Evolutionary conservation across 2,888 invertebrate genomes (phyloP), one percentile per base, ranked within the genome.

Genomic region (Azorinus chamasolen): DNA sequence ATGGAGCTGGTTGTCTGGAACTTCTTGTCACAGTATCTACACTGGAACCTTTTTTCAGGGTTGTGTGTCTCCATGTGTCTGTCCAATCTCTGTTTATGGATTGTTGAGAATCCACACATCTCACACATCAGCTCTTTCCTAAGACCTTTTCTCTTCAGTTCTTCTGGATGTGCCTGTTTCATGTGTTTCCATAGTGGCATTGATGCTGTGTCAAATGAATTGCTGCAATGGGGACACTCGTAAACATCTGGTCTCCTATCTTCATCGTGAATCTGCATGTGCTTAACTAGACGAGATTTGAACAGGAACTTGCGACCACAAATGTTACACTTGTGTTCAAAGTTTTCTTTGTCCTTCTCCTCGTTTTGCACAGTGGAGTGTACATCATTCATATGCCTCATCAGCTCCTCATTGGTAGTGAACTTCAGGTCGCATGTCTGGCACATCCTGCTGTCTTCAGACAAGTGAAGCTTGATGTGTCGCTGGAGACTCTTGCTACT

Each of bases 1-100:
- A 77, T 53, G n/a, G 81, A 77, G 37, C 77, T 81, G 14, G 71
- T 69, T 6, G 81, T 81, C 27, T 81, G 77, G 53, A 74, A 81
- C 43, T 55, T 62, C 43, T 64, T 74, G 5, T 46, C 39, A 54
- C 81, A 81, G 48, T 63, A 69, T 41, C 68, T 51, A 63, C 81
- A 81, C 22, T 63, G 63, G 48, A 81, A 81, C 22, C 61, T 50
- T 45, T 74, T 77, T 16, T 66, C 71, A 12, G 59, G 20, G 58
- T 74, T 77, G 53, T 81, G 81, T n/a, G 72, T 74, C 48, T 81
- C 74, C 53, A 68, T 45, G 51, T 81, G 81, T 27, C 81, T 32
- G 14, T 64, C 51, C 16, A 81, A 24, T 55, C 81, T 53, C 61
- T 77, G 70, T 25, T 71, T 74, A 39, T 64, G 39, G 1, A 43